These are phyloP conservation scores for Pherbina coryleti DNA, from an alignment of 2,888 invertebrate genomes.

Conservation along the genomic window DNA sequence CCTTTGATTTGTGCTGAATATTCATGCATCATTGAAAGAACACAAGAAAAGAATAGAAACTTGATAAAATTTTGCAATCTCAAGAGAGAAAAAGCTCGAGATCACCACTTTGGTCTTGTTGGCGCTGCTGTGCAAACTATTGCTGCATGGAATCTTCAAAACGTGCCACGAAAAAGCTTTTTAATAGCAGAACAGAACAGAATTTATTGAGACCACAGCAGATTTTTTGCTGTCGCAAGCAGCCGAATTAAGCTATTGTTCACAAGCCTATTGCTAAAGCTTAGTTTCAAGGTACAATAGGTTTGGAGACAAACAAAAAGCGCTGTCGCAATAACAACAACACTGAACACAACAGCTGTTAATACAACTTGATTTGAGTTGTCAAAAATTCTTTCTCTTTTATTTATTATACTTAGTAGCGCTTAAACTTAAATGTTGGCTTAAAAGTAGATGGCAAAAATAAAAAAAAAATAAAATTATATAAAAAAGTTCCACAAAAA, in stretches of 20 bases:
- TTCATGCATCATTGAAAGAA: background rate
- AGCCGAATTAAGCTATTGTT: too few relatives aligned
- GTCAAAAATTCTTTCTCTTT: too few relatives aligned
- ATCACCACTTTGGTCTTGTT: background rate
- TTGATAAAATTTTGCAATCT: conserved; percentile 6
- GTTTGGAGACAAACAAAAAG: too few relatives aligned
- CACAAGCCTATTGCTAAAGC: too few relatives aligned
- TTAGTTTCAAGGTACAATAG: too few relatives aligned
- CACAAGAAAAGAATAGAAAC: background rate
- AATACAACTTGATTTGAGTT: too few relatives aligned
- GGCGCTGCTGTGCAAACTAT: background rate
- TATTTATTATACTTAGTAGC: background rate
- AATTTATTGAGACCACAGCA: too few relatives aligned
- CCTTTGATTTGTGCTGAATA: background rate
- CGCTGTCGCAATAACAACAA: too few relatives aligned
- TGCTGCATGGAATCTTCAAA: background rate
- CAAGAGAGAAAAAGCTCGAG: background rate
- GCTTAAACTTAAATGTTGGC: background rate
- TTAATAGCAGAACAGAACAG: too few relatives aligned
- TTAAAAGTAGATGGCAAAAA: background rate
- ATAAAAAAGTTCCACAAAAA: background rate
- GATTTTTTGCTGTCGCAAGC: too few relatives aligned
- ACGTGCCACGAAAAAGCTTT: too few relatives aligned
- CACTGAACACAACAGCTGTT: too few relatives aligned
- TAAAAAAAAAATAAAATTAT: background rate